Conservation (phyloP, 2,888 invertebrate species). For the Tinea trinotella region DNA sequence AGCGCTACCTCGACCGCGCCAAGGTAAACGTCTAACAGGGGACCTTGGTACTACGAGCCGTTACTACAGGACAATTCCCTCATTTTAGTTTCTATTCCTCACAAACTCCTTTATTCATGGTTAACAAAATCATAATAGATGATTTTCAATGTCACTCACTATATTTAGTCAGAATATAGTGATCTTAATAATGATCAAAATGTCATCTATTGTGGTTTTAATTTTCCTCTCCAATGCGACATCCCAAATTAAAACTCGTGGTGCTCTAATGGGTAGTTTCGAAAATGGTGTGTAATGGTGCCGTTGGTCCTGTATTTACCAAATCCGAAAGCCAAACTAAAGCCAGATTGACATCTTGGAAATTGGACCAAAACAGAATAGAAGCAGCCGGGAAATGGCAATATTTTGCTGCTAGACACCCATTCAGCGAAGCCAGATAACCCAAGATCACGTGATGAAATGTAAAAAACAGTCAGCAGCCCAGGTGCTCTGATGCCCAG, state of each 20-base stretch:
- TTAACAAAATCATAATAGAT: background rate
- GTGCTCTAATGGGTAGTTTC: slow-evolving; percentile 6
- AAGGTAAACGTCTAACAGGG: slow-evolving; percentile 43
- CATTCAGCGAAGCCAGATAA: too few species aligned
- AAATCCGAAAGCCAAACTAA: too few species aligned
- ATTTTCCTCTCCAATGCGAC: background rate
- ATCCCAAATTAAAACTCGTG: background rate
- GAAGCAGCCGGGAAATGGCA: too few species aligned
- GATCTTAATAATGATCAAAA: too few species aligned
- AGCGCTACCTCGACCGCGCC: slow-evolving; percentile 26
- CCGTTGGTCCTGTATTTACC: background rate
- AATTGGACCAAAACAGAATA: too few species aligned
- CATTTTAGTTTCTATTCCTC: background rate
- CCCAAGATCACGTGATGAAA: too few species aligned
- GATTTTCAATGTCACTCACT: background rate
- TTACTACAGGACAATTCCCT: background rate
- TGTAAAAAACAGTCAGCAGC: too few species aligned
- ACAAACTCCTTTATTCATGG: background rate
- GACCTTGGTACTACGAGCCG: background rate
- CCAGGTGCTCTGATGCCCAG: background rate
- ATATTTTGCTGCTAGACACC: too few species aligned
- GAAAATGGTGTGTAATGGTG: slow-evolving; percentile 1
- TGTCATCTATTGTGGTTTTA: background rate
- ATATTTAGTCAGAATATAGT: background rate
- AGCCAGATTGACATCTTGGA: too few species aligned